Evolutionary conservation across 1,140 invertebrate genomes (phyloP).

Genomic region (Aphis gossypii): DNA sequence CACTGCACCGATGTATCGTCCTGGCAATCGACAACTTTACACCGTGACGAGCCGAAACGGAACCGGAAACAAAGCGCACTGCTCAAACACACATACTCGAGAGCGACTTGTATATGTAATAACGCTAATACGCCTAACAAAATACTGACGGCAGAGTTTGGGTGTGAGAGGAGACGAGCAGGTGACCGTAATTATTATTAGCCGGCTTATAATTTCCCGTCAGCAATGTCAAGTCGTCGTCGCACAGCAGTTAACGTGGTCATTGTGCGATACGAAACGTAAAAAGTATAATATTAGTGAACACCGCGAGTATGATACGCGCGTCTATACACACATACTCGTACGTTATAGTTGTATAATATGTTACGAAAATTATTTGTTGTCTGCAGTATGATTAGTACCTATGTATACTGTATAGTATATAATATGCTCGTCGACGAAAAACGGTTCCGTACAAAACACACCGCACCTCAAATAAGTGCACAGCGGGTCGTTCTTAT

Average conservation of each 20-base stretch:
- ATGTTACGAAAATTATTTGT: neutral
- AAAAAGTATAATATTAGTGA: neutral
- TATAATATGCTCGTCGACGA: neutral
- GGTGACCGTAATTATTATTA: constrained; percentile 28
- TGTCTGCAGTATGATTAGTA: neutral
- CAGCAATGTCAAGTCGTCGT: constrained; percentile 2
- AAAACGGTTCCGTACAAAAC: neutral
- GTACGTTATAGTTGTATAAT: neutral
- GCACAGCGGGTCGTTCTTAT: neutral
- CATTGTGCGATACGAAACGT: neutral
- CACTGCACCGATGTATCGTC: neutral
- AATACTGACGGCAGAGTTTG: neutral
- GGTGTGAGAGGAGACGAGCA: neutral
- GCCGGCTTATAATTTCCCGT: neutral
- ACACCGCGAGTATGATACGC: neutral
- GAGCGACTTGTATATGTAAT: neutral
- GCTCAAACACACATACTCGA: neutral
- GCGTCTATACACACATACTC: neutral
- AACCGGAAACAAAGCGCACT: constrained; percentile 22
- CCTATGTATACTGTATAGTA: too few relatives aligned
- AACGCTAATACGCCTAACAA: neutral
- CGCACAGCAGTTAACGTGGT: neutral
- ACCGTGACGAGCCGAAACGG: constrained; percentile 25
- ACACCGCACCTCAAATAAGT: neutral
- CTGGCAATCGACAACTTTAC: neutral